phyloP scores from a whole-genome alignment of 2,113 vertebrate genomes.

The Aphelocoma coerulescens region DNA sequence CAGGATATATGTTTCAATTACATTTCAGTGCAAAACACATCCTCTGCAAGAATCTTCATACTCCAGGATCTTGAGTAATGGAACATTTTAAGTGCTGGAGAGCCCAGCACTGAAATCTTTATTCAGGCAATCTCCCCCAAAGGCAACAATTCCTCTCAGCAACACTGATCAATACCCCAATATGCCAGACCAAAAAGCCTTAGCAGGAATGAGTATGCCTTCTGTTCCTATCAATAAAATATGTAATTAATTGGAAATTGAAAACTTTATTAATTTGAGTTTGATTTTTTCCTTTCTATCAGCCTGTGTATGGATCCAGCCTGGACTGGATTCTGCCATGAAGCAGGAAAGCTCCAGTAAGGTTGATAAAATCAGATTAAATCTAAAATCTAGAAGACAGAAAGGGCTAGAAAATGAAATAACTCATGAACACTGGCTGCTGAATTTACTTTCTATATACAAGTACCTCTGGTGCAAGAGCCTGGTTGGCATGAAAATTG shows the following conservation, averaged over 20 bases:
- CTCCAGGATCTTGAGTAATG: slow-evolving; percentile 48
- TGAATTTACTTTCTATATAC: background rate
- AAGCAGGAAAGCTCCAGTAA: background rate
- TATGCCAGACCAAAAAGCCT: slow-evolving; percentile 15
- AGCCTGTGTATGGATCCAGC: background rate
- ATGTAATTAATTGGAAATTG: slow-evolving; percentile 49
- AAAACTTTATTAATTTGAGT: slow-evolving; percentile 19
- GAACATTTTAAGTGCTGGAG: slow-evolving; percentile 45
- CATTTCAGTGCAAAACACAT: slow-evolving; percentile 32
- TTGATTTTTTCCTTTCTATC: background rate
- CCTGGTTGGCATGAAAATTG: background rate
- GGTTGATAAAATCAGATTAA: background rate
- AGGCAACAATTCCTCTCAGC: slow-evolving; percentile 38
- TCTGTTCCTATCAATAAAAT: slow-evolving; percentile 51
- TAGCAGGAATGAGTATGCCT: background rate
- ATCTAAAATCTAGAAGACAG: background rate
- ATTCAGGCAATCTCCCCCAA: slow-evolving; percentile 51
- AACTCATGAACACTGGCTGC: background rate
- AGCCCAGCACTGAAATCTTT: slow-evolving; percentile 45
- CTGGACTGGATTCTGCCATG: background rate
- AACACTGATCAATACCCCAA: slow-evolving; percentile 51
- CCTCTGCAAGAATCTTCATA: slow-evolving; percentile 48
- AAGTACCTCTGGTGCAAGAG: background rate
- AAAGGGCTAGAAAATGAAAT: background rate
- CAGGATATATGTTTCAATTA: slow-evolving; percentile 62